A percentile compares a stretch with the other conserved stretches of the same genome.
These are phyloP conservation scores for Campoletis sonorensis DNA, from an alignment of 1,140 invertebrate species.

Conservation along the genomic window DNA sequence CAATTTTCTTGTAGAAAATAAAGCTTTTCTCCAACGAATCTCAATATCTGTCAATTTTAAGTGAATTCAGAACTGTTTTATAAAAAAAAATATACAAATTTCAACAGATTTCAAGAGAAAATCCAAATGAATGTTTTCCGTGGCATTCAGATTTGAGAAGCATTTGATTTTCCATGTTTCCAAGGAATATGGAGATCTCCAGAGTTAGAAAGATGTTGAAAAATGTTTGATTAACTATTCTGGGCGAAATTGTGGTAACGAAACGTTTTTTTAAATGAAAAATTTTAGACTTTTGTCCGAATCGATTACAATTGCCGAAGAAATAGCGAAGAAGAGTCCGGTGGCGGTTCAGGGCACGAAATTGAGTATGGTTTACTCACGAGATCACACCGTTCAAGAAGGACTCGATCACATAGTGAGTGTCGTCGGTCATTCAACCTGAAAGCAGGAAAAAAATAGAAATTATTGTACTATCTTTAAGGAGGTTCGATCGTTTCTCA, in stretches of 20 bases:
- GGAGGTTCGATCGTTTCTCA: too few relatives aligned
- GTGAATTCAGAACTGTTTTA: constrained; percentile 3
- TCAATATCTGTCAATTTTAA: neutral
- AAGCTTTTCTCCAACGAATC: too few relatives aligned
- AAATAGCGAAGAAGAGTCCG: constrained; percentile 94
- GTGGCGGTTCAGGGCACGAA: constrained; percentile 96
- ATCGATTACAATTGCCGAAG: constrained; percentile 84
- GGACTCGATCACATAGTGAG: constrained; percentile 93
- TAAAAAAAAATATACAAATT: neutral
- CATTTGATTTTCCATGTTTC: too few relatives aligned
- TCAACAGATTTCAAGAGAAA: too few relatives aligned
- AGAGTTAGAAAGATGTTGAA: too few relatives aligned
- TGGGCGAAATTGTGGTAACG: neutral
- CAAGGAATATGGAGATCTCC: too few relatives aligned
- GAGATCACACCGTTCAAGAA: constrained; percentile 91
- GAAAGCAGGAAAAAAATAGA: constrained; percentile 50
- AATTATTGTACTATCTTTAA: constrained; percentile 17
- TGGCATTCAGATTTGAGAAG: too few relatives aligned
- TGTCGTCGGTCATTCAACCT: constrained; percentile 65
- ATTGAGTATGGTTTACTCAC: constrained; percentile 87
- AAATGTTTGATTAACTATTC: neutral
- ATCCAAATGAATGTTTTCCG: too few relatives aligned
- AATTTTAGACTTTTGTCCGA: constrained; percentile 80
- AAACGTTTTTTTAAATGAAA: neutral
- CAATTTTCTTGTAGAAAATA: too few relatives aligned